Evolutionary conservation across 2,113 vertebrate genomes (phyloP).

Genomic region (Nerophis ophidion): DNA sequence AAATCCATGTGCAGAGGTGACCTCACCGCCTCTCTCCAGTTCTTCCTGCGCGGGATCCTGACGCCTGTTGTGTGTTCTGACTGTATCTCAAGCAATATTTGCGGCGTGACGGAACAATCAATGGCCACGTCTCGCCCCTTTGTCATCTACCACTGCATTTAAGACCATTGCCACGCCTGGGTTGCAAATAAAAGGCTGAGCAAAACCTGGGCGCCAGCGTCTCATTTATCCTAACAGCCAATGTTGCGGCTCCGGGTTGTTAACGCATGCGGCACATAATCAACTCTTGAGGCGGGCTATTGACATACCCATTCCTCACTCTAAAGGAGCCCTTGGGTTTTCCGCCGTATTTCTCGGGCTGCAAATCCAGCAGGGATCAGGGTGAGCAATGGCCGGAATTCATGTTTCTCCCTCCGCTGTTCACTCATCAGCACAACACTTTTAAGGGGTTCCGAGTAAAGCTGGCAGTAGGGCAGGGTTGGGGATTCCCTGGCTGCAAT

Average conservation of each 20-base stretch:
- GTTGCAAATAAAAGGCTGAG: conserved; percentile 47
- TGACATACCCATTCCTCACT: conserved; percentile 11
- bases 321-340: conserved; percentile 10
- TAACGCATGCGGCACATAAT: conserved; percentile 10
- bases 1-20: conserved; percentile 13
- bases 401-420: not conserved
- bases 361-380: conserved; percentile 9
- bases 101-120: conserved; percentile 27
- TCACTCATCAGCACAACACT: not conserved
- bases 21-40: conserved; percentile 17
- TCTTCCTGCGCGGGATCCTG: conserved; percentile 28
- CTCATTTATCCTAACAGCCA: conserved; percentile 24
- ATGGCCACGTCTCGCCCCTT: conserved; percentile 23
- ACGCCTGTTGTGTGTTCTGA: conserved; percentile 51
- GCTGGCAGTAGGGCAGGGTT: not conserved
- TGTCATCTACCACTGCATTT: conserved; percentile 28
- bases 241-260: conserved; percentile 5
- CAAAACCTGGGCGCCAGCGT: conserved; percentile 21
- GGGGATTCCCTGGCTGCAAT: conserved; percentile 33
- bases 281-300: not conserved
- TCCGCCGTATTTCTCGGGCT: not conserved
- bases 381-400: conserved; percentile 6
- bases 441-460: not conserved
- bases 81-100: conserved; percentile 61
- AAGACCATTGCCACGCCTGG: conserved; percentile 37